Conservation (phyloP, 2,113 vertebrate genomes). For the Mastomys coucha region DNA sequence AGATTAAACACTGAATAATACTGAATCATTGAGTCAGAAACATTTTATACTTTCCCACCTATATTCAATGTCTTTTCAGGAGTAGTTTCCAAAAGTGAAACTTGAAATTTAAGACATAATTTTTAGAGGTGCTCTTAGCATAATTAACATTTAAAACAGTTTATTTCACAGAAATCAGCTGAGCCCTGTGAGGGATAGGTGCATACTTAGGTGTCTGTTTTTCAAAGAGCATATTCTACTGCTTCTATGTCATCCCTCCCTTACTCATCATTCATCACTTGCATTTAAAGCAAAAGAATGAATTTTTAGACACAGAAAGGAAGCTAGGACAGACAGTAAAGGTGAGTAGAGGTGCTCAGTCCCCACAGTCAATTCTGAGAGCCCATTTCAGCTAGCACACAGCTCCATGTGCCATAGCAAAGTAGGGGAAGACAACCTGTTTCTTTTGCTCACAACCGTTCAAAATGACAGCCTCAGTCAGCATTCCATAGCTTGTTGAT, state of each 20-base stretch:
- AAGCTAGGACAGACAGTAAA: not conserved
- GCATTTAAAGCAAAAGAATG: slow-evolving; percentile 55
- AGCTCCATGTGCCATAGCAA: not conserved
- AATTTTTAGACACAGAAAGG: slow-evolving; percentile 16
- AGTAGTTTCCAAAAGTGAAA: slow-evolving; percentile 64
- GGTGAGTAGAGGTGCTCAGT: not conserved
- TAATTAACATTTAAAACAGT: slow-evolving; percentile 63
- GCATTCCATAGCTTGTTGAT: not conserved
- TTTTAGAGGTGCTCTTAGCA: slow-evolving; percentile 64
- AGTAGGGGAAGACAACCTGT: not conserved
- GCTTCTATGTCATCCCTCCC: not conserved
- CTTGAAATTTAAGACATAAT: slow-evolving; percentile 60
- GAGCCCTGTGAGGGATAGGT: slow-evolving; percentile 14
- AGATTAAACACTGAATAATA: slow-evolving; percentile 77
- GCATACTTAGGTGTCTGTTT: slow-evolving; percentile 20
- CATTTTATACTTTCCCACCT: slow-evolving; percentile 63
- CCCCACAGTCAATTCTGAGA: not conserved
- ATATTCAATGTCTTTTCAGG: slow-evolving; percentile 54
- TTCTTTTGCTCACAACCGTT: not conserved
- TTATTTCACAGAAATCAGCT: slow-evolving; percentile 57
- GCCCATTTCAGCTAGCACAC: not conserved
- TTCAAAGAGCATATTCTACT: not conserved
- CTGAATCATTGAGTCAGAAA: slow-evolving; percentile 72
- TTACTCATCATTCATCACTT: slow-evolving; percentile 37
- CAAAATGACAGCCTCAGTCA: not conserved